Evolutionary conservation across 2,888 invertebrate species (phyloP), one percentile per base, ranked within the genome.

Genomic region (Tenthredo notha): DNA sequence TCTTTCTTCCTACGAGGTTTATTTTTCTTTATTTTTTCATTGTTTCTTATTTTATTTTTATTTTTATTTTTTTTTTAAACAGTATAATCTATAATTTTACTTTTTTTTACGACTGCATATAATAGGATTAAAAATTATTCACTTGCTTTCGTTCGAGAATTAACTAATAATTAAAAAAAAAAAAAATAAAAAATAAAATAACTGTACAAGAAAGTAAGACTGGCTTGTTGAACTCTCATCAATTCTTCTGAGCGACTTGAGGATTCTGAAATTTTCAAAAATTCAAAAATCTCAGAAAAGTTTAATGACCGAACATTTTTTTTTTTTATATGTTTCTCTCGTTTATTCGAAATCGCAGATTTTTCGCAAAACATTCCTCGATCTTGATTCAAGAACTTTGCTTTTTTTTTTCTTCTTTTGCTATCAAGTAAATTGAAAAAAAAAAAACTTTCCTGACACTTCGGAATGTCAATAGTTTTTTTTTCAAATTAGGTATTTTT

Each of bases 201-300:
- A 87, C 87, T 87, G 87, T 87, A 87, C 87, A 87, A 86, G 54
- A 54, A n/a, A n/a, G 77, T 40, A 78, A 85, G 85, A 85, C 86
- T 87, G 70, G 47, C 47, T 47, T 65, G 67, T 67, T 54, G 5
- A 54, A 12, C 25, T 58, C 47, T 25, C 61, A 25, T 21, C 61
- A 61, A 61, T 61, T 61, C 54, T 54, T 54, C 54, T 7, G 18
- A 7, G n/a, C n/a, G n/a, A n/a, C 6, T n/a, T 54, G 54, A 54
- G 54, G 6, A 61, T 61, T 61, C 61, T 25, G n/a, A n/a, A 72
- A 37, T 70, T 70, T 70, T 37, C 37, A 29, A 33, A 70, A 70
- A 37, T 43, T 40, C 74, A 74, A n/a, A n/a, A n/a, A 43, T 43
- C 12, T 43, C 12, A 43, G 15, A 47, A 25, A 43, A 43, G 7